Conservation (phyloP, 1,140 invertebrate species). For the Neocloeon triangulifer region DNA sequence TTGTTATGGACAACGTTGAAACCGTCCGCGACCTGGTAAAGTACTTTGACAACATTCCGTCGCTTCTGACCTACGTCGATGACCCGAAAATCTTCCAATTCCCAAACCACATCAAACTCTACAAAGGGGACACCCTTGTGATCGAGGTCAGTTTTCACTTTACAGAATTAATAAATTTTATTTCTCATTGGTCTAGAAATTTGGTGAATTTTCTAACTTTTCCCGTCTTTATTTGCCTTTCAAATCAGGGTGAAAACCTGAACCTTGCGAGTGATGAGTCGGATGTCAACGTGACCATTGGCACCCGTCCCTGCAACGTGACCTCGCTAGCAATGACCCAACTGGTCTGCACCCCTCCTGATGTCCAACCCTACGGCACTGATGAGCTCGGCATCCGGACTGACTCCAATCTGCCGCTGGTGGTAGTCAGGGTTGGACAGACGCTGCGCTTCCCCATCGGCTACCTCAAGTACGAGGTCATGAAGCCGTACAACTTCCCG, state of each 20-base stretch:
- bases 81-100: constrained; percentile 85
- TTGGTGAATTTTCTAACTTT: not conserved
- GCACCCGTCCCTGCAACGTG: constrained; percentile 68
- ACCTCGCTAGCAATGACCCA: constrained; percentile 75
- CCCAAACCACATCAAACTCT: constrained; percentile 60
- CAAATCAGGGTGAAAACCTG: constrained; percentile 52
- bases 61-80: constrained; percentile 65
- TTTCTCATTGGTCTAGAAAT: not conserved
- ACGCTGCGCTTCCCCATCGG: constrained; percentile 71
- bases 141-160: constrained; percentile 40
- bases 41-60: constrained; percentile 54
- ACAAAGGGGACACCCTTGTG: constrained; percentile 85
- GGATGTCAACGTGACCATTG: constrained; percentile 85
- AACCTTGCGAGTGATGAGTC: constrained; percentile 78
- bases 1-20: constrained; percentile 89
- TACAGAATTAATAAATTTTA: not conserved
- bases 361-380: constrained; percentile 58
- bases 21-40: constrained; percentile 70
- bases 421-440: constrained; percentile 72
- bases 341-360: constrained; percentile 73
- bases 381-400: constrained; percentile 64
- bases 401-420: constrained; percentile 53
- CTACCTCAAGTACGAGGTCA: constrained; percentile 70
- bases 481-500: constrained; percentile 61
- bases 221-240: not conserved